phyloP scores from a whole-genome alignment of 2,797 vertebrate species.

The Acipenser oxyrinchus region DNA sequence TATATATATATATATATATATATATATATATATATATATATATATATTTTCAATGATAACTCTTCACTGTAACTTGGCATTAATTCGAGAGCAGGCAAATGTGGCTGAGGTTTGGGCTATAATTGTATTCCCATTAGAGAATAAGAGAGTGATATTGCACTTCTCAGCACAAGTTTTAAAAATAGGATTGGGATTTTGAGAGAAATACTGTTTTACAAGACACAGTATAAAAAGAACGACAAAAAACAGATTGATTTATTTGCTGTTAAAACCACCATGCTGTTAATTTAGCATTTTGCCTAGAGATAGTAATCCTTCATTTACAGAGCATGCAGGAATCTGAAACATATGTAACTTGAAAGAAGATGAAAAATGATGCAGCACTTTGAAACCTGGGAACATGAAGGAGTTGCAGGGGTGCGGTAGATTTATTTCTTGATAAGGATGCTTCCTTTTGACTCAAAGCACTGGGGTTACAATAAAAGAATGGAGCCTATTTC shows the following conservation, averaged over 20 bases:
- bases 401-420: conserved; percentile 11
- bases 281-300: conserved; percentile 21
- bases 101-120: no score
- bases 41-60: neutral
- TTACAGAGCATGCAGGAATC: conserved; percentile 12
- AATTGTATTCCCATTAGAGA: no score
- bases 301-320: conserved; percentile 15
- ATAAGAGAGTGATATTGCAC: no score
- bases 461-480: conserved; percentile 18
- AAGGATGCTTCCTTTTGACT: conserved; percentile 12
- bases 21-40: neutral
- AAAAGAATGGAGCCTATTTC: neutral
- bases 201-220: neutral
- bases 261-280: conserved; percentile 12
- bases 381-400: conserved; percentile 16
- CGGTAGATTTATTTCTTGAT: conserved; percentile 9
- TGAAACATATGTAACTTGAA: conserved; percentile 11
- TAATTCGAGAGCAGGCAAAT: no score
- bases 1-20: neutral
- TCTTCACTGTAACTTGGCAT: no score
- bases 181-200: neutral
- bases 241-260: conserved; percentile 12
- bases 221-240: neutral
- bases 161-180: neutral
- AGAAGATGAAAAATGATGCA: conserved; percentile 20